Evolutionary conservation across 2,888 invertebrate genomes (phyloP), one percentile per base, ranked within the genome.

Genomic region (Oligia fasciuncula): DNA sequence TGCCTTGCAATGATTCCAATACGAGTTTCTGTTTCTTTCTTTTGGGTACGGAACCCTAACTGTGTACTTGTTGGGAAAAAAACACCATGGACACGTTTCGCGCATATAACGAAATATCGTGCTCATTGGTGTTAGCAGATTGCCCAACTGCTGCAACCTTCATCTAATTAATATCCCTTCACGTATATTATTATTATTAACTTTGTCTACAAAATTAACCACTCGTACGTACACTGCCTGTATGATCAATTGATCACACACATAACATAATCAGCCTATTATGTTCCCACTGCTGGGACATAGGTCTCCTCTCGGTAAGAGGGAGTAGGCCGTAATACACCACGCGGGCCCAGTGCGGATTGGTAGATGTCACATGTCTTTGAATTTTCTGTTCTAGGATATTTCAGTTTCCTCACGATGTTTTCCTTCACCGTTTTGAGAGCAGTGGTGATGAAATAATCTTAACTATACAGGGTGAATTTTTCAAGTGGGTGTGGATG

Each of bases 121-220:
- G 19, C 35, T 40, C 35, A 75, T 71, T 35, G 17, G 23, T 60
- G 40, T 69, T 5, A 76, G n/a, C 57, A 35, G 6, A 76, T 77
- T 76, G n/a, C 77, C 35, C 6, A 49, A 77, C n/a, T 49, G n/a
- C n/a, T 46, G 46, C 40, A 77, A 35, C 77, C 76, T 66, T 66
- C 65, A 57, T 66, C 13, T 76, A 40, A 29, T 57, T 46, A 35
- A 49, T 40, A 40, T 40, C 57, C 77, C 46, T 77, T 77, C 76
- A 76, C 57, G n/a, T 40, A 62, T 40, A 35, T 17, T 23, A n/a
- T 57, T 23, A 57, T 43, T 46, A 46, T 46, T 75, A 46, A 57
- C 13, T 62, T 76, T 19, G n/a, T n/a, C 19, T 71, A 17, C 46
- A 54, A 63, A 73, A 14, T n/a, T 51, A n/a, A 51, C 40, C 51